A percentile compares a stretch with the other conserved stretches of the same genome.
These are phyloP conservation scores for Microctenopoma lineatum DNA, from an alignment of 2,797 vertebrate genomes.

Conservation along the genomic window DNA sequence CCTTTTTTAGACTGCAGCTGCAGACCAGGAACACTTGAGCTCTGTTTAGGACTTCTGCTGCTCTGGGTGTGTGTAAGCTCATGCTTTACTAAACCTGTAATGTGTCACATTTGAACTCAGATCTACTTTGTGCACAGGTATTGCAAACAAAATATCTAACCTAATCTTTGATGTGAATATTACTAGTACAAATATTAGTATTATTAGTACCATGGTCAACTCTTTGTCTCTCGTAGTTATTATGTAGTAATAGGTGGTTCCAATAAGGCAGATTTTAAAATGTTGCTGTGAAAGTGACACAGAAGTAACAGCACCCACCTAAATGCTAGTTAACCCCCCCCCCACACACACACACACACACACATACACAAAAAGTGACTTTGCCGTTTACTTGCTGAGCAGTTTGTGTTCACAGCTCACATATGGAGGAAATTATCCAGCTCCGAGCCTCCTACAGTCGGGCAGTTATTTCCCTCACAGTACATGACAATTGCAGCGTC, in stretches of 20 bases:
- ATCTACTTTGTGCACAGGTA: background rate
- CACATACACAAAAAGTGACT: too few species aligned
- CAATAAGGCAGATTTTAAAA: background rate
- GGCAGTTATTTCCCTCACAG: conserved; percentile 22
- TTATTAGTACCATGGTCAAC: too few species aligned
- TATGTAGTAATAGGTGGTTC: background rate
- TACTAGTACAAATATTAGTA: too few species aligned
- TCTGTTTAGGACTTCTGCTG: conserved; percentile 37
- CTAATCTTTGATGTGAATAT: background rate
- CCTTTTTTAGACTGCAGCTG: conserved; percentile 65
- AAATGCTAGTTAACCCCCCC: too few species aligned
- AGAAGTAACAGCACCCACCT: background rate
- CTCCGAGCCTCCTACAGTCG: conserved; percentile 12
- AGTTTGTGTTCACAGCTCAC: conserved; percentile 18
- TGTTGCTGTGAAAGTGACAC: background rate
- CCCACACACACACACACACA: too few species aligned
- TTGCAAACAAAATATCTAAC: background rate
- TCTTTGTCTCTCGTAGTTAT: background rate
- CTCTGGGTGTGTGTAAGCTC: conserved; percentile 7
- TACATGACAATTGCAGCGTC: conserved; percentile 47
- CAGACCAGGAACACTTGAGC: conserved; percentile 42
- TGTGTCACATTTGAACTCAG: background rate
- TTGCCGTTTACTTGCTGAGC: conserved; percentile 1
- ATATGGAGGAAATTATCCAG: conserved; percentile 20
- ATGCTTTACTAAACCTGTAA: background rate